These are phyloP conservation scores for Leuciscus idus DNA, from an alignment of 2,113 vertebrate genomes.

Conservation along the genomic window DNA sequence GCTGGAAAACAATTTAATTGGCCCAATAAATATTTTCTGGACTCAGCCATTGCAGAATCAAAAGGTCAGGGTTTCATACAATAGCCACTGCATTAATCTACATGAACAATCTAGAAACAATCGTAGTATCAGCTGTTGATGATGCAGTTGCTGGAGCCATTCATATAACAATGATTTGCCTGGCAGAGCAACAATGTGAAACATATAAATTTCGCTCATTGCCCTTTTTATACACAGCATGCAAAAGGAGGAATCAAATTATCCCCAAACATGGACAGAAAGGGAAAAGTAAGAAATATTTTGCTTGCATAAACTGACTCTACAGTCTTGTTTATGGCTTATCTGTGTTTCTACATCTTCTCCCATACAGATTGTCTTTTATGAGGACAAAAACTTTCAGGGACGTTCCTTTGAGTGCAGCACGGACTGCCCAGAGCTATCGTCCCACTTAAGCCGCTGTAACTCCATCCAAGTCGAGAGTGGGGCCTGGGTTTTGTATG, in stretches of 20 bases:
- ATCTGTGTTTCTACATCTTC: neutral
- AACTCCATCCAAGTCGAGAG: conserved; percentile 62
- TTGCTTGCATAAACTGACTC: neutral
- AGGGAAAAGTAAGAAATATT: conserved; percentile 50
- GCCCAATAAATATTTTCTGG: conserved; percentile 63
- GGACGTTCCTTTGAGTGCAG: conserved; percentile 65
- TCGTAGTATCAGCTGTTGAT: conserved; percentile 62
- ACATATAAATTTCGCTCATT: conserved; percentile 63
- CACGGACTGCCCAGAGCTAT: conserved; percentile 60
- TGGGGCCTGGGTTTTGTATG: conserved; percentile 71
- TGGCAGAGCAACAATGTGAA: conserved; percentile 59
- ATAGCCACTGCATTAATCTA: conserved; percentile 52
- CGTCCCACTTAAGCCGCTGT: conserved; percentile 60
- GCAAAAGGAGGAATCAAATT: conserved; percentile 47
- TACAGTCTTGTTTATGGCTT: neutral
- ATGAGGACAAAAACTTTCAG: conserved; percentile 75
- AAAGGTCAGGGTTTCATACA: conserved; percentile 52
- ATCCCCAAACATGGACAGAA: conserved; percentile 42
- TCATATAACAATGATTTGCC: conserved; percentile 63
- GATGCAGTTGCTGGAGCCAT: conserved; percentile 61
- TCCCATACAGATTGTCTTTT: conserved; percentile 72
- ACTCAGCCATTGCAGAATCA: conserved; percentile 58
- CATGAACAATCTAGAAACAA: conserved; percentile 58
- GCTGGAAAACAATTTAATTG: conserved; percentile 56
- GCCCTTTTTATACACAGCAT: conserved; percentile 43